Conservation (phyloP, 2,113 vertebrate species). For the Seriola dumerili region DNA sequence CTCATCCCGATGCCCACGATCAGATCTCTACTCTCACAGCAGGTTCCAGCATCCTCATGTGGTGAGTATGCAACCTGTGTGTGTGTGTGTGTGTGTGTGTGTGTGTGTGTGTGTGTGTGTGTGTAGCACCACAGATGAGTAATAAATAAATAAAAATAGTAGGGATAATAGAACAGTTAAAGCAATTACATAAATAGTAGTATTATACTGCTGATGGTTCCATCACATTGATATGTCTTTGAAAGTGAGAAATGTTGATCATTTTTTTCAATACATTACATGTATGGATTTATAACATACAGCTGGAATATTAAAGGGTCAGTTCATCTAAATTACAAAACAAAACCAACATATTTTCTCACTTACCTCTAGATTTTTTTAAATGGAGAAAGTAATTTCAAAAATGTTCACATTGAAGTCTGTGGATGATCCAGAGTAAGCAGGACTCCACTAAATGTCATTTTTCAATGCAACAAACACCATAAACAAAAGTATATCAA, state of each 20-base stretch:
- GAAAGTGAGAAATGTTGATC: neutral
- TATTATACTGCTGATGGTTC: too few species aligned
- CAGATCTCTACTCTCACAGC: constrained; percentile 93
- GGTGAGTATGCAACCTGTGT: constrained; percentile 83
- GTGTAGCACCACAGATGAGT: neutral
- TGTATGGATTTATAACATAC: neutral
- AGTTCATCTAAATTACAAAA: too few species aligned
- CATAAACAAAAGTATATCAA: neutral
- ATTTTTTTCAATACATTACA: neutral
- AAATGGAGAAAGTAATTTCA: neutral
- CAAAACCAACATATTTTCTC: too few species aligned
- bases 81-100: neutral
- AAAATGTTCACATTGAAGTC: neutral
- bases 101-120: neutral
- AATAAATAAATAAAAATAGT: neutral
- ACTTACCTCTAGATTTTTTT: too few species aligned
- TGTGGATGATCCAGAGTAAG: too few species aligned
- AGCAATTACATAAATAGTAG: neutral
- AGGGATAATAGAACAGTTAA: neutral
- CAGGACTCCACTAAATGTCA: too few species aligned
- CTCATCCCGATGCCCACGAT: constrained; percentile 95
- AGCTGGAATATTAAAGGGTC: too few species aligned
- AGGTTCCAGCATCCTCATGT: constrained; percentile 87
- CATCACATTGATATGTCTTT: neutral
- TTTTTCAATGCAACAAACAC: too few species aligned